Base-by-base conservation (phyloP, 2,113 vertebrate genomes). In the Microtus richardsoni region DNA sequence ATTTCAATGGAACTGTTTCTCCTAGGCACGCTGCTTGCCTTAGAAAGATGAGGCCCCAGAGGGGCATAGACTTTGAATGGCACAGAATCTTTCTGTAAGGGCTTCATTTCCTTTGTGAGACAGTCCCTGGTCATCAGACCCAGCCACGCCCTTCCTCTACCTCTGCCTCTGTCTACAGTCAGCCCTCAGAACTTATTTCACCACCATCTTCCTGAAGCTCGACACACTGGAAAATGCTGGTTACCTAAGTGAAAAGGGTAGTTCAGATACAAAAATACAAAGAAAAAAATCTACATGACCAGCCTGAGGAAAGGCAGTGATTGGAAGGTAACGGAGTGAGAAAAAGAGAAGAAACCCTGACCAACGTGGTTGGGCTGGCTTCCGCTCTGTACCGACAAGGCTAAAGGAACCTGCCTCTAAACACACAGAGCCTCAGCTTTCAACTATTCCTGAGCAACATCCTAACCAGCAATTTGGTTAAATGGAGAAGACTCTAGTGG, bases 221-320 rank as follows among this genome's bases (percentile, higher is more conserved):
- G 19, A 7, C 2, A 0, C 0, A 11, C 24, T 5, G 4, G 22
- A 14, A 21, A 5, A 0, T 6, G 3, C 4, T 26, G 41, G 54
- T 41, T 12, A 5, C 6, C 2, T 12, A 30, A 11, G 7, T 10
- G 10, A 3, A 11, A 19, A 47, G 58, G 21, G 41, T 28, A 68
- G n/a, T 41, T 2, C 24, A 62, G 24, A 62, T 64, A 62, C 17
- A 36, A 47, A 47, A 33, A 30, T 19, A 12, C 6, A 5, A 33
- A 44, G 36, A 21, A 7, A 0, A 0, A 2, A 6, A 58, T 3
- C 60, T 19, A 3, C 7, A 0, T 8, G 7, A 1, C 3, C 8
- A 10, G 24, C 22, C 7, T 33, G 1, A 33, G 24, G 39, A 4
- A 41, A 36, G 19, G 9, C 0, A 9, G 39, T 44, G 28, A 52